phyloP scores from a whole-genome alignment of 30 jellyfish, hydroid and myxozoan species.

The Mastigias papua region DNA sequence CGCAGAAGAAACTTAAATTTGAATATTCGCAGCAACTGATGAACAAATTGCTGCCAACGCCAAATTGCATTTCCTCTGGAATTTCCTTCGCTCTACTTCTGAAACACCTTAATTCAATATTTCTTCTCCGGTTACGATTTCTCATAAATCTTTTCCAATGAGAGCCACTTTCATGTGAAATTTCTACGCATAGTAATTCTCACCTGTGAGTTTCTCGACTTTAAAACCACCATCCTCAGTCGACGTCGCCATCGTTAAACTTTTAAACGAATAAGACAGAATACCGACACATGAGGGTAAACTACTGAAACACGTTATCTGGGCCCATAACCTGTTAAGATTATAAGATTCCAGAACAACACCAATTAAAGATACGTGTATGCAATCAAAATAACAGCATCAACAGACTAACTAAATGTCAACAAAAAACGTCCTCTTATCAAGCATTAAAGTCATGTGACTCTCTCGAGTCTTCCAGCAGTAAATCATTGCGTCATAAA shows the following conservation, averaged over 20 bases:
- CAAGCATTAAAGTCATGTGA: too few relatives aligned
- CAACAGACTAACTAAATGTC: too few relatives aligned
- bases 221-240: background rate
- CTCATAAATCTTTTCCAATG: background rate
- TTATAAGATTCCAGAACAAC: too few relatives aligned
- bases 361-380: too few relatives aligned
- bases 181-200: background rate
- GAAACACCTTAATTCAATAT: background rate
- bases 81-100: background rate
- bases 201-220: background rate
- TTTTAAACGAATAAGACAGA: background rate
- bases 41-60: background rate
- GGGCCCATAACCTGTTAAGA: slow-evolving; percentile 5
- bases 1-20: slow-evolving; percentile 46
- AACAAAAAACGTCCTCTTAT: too few relatives aligned
- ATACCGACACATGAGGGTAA: background rate
- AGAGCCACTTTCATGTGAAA: background rate
- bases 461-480: too few relatives aligned
- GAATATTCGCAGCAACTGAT: slow-evolving; percentile 46
- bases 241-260: background rate
- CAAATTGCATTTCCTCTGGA: background rate
- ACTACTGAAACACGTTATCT: background rate
- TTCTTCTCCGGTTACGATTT: background rate
- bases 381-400: too few relatives aligned
- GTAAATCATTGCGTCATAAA: too few relatives aligned